These are phyloP conservation scores for Cebuella pygmaea DNA, from an alignment of 2,797 vertebrate species.

Conservation along the genomic window DNA sequence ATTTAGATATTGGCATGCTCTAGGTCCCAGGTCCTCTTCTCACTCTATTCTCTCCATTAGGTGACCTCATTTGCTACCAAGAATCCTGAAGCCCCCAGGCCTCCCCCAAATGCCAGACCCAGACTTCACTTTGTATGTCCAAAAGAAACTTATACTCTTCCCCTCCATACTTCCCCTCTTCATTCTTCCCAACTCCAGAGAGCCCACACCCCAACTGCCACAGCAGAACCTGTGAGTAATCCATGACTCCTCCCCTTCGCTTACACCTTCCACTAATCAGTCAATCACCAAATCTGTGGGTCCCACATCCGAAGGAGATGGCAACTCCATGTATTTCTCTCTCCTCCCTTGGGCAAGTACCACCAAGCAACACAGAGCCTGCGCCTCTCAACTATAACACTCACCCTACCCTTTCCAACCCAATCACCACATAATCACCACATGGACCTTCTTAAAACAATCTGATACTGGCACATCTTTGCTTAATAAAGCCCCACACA, in stretches of 20 bases:
- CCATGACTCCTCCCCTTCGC: not conserved
- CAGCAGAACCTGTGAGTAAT: not conserved
- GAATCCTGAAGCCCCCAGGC: not conserved
- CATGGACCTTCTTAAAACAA: not conserved
- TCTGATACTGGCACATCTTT: not conserved
- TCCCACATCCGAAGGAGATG: not conserved
- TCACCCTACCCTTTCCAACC: not conserved
- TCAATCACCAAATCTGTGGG: not conserved
- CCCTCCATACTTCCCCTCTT: not conserved
- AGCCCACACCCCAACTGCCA: not conserved
- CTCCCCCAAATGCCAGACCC: not conserved
- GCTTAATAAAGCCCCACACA: slow-evolving; percentile 20
- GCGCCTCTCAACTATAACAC: not conserved
- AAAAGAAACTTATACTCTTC: not conserved
- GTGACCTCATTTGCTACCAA: not conserved
- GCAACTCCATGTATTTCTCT: not conserved
- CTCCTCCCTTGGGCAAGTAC: not conserved
- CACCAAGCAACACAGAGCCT: not conserved
- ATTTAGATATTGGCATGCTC: not conserved
- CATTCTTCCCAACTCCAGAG: not conserved
- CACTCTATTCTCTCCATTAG: not conserved
- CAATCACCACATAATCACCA: not conserved
- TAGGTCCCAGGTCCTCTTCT: not conserved
- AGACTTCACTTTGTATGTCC: not conserved
- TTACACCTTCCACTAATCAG: not conserved